phyloP scores from a whole-genome alignment of 2,888 invertebrate species.

The Cephus rjabovi region DNA sequence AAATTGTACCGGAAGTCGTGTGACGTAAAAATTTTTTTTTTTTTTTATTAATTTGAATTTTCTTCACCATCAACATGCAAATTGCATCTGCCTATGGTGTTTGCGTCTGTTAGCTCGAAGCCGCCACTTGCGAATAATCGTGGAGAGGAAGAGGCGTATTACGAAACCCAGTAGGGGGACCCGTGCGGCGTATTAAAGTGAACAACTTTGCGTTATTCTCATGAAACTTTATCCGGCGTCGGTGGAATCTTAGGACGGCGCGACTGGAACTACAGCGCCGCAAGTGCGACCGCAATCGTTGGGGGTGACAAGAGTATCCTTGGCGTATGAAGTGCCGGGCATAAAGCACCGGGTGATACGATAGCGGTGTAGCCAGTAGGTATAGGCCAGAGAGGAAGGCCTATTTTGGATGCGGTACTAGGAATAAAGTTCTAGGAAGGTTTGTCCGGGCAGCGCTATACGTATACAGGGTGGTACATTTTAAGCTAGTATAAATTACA shows the following conservation, averaged over 20 bases:
- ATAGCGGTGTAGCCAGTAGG: background rate
- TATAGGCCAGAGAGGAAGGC: background rate
- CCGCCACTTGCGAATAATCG: background rate
- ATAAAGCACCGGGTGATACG: background rate
- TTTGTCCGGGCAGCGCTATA: background rate
- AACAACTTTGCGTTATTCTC: constrained; percentile 2
- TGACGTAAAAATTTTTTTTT: background rate
- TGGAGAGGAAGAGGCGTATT: constrained; percentile 7
- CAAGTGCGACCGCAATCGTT: background rate
- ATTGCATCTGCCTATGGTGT: background rate
- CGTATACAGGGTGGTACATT: background rate
- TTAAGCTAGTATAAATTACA: too few species aligned
- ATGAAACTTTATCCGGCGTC: background rate
- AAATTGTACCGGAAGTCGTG: background rate
- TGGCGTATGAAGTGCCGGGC: background rate
- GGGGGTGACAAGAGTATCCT: background rate
- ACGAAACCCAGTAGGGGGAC: constrained; percentile 3
- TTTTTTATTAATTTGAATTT: background rate
- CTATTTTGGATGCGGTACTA: background rate
- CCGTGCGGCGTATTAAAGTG: background rate
- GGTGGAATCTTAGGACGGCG: background rate
- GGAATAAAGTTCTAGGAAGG: background rate
- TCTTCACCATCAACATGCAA: background rate
- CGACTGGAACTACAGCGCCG: background rate
- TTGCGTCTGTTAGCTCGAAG: background rate